These are phyloP conservation scores for Heliconius congener DNA, from an alignment of 1,140 invertebrate species.

Conservation along the genomic window DNA sequence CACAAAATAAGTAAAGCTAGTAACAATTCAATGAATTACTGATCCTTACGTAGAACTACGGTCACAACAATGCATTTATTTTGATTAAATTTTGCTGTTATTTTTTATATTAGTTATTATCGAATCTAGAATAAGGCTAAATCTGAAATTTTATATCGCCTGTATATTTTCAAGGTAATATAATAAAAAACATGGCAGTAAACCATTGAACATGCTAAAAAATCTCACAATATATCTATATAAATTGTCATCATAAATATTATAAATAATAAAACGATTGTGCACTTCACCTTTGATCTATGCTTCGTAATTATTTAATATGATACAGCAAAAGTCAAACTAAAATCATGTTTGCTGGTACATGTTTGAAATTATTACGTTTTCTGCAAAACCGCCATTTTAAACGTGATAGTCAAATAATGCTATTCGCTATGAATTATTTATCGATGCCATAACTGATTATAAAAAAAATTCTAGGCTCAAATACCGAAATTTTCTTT, in stretches of 20 bases:
- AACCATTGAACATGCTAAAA: background rate
- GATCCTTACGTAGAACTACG: background rate
- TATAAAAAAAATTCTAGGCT: no score
- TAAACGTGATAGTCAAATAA: background rate
- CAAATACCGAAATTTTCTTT: no score
- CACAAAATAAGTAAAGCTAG: background rate
- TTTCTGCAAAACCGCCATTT: background rate
- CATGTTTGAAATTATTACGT: background rate
- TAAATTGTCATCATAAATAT: background rate
- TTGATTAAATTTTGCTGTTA: conserved; percentile 14
- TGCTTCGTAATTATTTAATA: background rate
- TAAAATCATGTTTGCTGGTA: background rate
- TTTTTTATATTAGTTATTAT: conserved; percentile 2
- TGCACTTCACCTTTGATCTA: background rate
- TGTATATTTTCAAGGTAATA: conserved; percentile 1
- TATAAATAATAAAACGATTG: background rate
- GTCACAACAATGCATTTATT: conserved; percentile 37
- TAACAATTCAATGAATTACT: background rate
- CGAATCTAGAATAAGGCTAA: background rate
- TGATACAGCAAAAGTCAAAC: background rate
- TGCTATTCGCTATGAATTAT: no score
- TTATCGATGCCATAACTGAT: no score
- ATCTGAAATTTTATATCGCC: background rate
- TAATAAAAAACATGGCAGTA: background rate
- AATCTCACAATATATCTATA: background rate